Percentiles rank a stretch among this genome's conserved stretches.
Evolutionary conservation across 2,888 invertebrate genomes (phyloP).

Genomic region (Eucera pruinosa): DNA sequence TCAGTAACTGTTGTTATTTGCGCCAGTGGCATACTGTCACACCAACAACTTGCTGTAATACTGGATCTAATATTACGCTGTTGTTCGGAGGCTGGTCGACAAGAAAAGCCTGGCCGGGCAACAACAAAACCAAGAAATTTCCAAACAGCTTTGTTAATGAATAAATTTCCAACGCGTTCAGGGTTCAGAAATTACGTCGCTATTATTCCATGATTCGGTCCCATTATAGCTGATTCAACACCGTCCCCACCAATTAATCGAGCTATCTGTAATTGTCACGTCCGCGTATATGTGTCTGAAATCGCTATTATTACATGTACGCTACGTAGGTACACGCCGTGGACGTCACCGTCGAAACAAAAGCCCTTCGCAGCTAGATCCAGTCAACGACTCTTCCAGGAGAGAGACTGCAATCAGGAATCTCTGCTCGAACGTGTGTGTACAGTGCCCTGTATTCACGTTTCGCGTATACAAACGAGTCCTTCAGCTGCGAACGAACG

Average conservation of each 20-base stretch:
- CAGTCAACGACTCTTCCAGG: conserved; percentile 37
- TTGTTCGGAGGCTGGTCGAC: not conserved
- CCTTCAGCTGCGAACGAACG: not conserved
- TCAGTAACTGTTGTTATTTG: not conserved
- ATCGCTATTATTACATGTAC: conserved; percentile 44
- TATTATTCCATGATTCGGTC: conserved; percentile 37
- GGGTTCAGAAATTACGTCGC: conserved; percentile 14
- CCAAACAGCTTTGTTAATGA: not conserved
- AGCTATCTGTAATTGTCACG: conserved; percentile 40
- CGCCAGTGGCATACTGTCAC: not conserved
- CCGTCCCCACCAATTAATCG: conserved; percentile 36
- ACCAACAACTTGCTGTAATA: not conserved
- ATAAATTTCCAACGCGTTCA: conserved; percentile 16
- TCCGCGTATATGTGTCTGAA: conserved; percentile 29
- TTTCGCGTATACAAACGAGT: conserved; percentile 12
- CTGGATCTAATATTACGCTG: not conserved
- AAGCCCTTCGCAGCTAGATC: conserved; percentile 32
- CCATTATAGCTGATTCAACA: conserved; percentile 26
- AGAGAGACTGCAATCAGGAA: conserved; percentile 52
- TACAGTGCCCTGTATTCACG: conserved; percentile 12
- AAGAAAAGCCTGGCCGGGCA: conserved; percentile 1
- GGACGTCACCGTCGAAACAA: conserved; percentile 54
- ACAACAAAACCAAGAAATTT: conserved; percentile 17
- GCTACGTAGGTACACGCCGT: not conserved
- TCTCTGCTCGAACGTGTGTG: conserved; percentile 34